phyloP scores from a whole-genome alignment of 2,888 invertebrate genomes.

The Odontocolon sp. region DNA sequence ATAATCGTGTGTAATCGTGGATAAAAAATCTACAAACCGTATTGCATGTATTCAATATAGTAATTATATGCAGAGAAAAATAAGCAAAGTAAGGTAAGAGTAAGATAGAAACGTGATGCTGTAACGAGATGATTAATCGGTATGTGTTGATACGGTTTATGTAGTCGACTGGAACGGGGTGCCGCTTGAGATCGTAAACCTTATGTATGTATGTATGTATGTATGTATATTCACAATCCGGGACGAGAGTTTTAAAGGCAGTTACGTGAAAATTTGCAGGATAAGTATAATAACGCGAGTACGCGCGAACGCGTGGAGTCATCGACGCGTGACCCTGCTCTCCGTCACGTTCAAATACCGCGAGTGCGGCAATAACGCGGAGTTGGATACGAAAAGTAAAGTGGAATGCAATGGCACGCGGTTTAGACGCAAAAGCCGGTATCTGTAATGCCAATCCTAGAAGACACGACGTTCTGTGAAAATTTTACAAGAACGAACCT shows the following conservation, averaged over 20 bases:
- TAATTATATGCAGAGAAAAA: slow-evolving; percentile 37
- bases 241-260: slow-evolving; percentile 54
- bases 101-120: slow-evolving; percentile 22
- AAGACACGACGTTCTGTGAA: slow-evolving; percentile 33
- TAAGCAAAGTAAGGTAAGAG: no score
- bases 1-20: background rate
- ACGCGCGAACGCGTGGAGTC: slow-evolving; percentile 33
- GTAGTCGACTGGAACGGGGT: slow-evolving; percentile 16
- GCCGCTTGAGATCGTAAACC: slow-evolving; percentile 38
- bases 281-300: background rate
- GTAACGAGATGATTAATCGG: slow-evolving; percentile 49
- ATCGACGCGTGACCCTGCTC: slow-evolving; percentile 57
- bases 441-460: slow-evolving; percentile 13
- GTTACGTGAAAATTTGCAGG: slow-evolving; percentile 55
- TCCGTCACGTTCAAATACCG: slow-evolving; percentile 51
- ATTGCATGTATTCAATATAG: slow-evolving; percentile 12
- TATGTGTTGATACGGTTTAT: slow-evolving; percentile 52
- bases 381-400: slow-evolving; percentile 56
- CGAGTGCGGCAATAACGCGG: slow-evolving; percentile 40
- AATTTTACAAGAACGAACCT: slow-evolving; percentile 46
- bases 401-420: slow-evolving; percentile 57
- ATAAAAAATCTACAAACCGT: background rate
- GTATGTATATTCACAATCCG: slow-evolving; percentile 51
- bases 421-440: slow-evolving; percentile 30
- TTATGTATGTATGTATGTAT: no score